A percentile compares a stretch with the other conserved stretches of the same genome.
Conservation (phyloP, 2,888 invertebrate species). For the Nysson spinosus region DNA sequence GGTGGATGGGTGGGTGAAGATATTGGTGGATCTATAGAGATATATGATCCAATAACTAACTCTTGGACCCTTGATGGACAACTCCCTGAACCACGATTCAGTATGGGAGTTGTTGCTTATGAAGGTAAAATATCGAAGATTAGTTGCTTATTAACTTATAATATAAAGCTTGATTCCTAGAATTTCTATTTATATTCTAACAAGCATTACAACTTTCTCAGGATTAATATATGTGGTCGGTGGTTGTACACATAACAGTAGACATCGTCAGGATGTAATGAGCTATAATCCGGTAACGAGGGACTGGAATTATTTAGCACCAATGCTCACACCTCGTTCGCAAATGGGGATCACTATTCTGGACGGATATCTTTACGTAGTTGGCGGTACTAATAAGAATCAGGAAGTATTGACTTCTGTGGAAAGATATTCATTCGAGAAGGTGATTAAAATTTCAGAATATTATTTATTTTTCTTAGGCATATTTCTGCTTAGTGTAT, state of each 20-base stretch:
- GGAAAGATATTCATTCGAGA: conserved; percentile 89
- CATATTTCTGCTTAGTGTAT: neutral
- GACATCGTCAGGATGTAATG: conserved; percentile 88
- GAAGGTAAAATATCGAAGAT: conserved; percentile 81
- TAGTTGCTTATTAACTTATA: neutral
- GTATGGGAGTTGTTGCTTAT: conserved; percentile 93
- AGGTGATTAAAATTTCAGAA: conserved; percentile 79
- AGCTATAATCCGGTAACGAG: conserved; percentile 89
- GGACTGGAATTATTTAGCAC: conserved; percentile 87
- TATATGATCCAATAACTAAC: conserved; percentile 88
- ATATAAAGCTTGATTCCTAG: neutral
- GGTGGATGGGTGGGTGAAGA: conserved; percentile 97
- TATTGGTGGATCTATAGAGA: conserved; percentile 92
- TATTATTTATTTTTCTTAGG: neutral
- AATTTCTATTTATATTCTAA: conserved; percentile 1
- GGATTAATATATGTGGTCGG: conserved; percentile 94
- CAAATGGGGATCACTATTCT: conserved; percentile 94
- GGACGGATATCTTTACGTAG: conserved; percentile 89
- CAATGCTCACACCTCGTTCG: conserved; percentile 89
- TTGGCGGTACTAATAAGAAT: conserved; percentile 92
- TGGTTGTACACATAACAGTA: conserved; percentile 89
- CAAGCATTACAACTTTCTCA: conserved; percentile 64
- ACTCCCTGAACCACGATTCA: conserved; percentile 91
- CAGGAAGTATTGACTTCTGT: conserved; percentile 89
- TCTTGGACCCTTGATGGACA: conserved; percentile 88